Evolutionary conservation across 2,113 vertebrate genomes (phyloP).

Genomic region (Anguilla japonica): DNA sequence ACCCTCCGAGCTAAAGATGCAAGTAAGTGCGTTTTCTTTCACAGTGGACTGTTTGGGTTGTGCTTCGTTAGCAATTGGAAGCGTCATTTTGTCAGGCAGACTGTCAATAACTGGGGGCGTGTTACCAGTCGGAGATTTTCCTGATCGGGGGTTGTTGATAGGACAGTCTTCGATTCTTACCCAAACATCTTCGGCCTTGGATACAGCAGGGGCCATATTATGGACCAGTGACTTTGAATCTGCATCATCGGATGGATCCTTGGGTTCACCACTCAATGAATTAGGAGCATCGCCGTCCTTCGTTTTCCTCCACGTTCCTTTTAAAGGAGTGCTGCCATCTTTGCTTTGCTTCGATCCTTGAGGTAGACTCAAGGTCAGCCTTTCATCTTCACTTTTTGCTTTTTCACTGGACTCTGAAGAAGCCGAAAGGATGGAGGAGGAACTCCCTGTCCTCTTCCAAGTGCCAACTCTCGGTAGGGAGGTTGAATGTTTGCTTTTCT

Average conservation of each 20-base stretch:
- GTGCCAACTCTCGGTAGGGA: slow-evolving; percentile 95
- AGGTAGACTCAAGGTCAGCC: slow-evolving; percentile 63
- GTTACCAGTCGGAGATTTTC: slow-evolving; percentile 83
- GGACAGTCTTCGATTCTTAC: slow-evolving; percentile 97
- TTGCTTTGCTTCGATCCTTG: slow-evolving; percentile 75
- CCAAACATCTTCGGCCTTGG: slow-evolving; percentile 95
- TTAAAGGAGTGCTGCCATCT: slow-evolving; percentile 73
- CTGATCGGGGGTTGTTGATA: slow-evolving; percentile 92
- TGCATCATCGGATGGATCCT: slow-evolving; percentile 51
- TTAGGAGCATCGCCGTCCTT: slow-evolving; percentile 80
- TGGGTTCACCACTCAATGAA: slow-evolving; percentile 51
- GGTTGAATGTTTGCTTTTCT: slow-evolving; percentile 88
- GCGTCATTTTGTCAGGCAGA: slow-evolving; percentile 71
- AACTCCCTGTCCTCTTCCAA: slow-evolving; percentile 95
- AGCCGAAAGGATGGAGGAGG: slow-evolving; percentile 93
- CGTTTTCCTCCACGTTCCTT: slow-evolving; percentile 90
- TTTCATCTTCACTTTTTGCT: slow-evolving; percentile 87
- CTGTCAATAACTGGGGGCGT: slow-evolving; percentile 86
- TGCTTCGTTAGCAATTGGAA: slow-evolving; percentile 73
- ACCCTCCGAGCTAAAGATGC: slow-evolving; percentile 71
- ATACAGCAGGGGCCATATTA: slow-evolving; percentile 81
- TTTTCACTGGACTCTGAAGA: slow-evolving; percentile 97
- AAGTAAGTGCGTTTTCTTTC: slow-evolving; percentile 60
- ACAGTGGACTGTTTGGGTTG: slow-evolving; percentile 70
- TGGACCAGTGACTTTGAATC: slow-evolving; percentile 72